phyloP scores from a whole-genome alignment of 1,140 invertebrate genomes.

The Drosophila repletoides region DNA sequence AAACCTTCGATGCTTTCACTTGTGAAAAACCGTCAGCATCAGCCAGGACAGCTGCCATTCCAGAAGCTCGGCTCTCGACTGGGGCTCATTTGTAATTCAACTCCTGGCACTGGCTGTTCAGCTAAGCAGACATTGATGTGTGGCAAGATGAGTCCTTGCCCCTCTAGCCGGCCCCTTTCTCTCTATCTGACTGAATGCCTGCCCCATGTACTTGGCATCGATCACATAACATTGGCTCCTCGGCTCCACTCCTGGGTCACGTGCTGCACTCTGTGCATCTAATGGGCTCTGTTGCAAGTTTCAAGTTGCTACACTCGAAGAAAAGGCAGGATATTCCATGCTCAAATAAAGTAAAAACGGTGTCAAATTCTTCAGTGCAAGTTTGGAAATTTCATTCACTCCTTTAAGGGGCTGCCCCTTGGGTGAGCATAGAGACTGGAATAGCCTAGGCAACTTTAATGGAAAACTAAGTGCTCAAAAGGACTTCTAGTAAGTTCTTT shows the following conservation, averaged over 20 bases:
- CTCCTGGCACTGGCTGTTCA: conserved; percentile 36
- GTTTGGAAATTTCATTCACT: too few species aligned
- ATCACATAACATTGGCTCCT: conserved; percentile 29
- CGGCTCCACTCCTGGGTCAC: conserved; percentile 45
- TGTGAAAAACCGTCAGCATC: conserved; percentile 51
- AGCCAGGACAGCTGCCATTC: conserved; percentile 13
- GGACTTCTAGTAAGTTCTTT: too few species aligned
- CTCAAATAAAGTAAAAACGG: too few species aligned
- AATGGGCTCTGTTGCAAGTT: conserved; percentile 55
- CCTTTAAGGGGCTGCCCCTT: too few species aligned
- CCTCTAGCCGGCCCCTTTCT: too few species aligned
- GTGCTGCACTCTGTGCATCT: conserved; percentile 38
- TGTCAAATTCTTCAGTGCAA: too few species aligned
- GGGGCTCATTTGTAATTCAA: conserved; percentile 71
- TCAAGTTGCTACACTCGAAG: neutral
- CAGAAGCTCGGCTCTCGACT: conserved; percentile 41
- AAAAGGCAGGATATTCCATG: too few species aligned
- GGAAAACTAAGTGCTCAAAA: too few species aligned
- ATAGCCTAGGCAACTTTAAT: too few species aligned
- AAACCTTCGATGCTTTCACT: conserved; percentile 54
- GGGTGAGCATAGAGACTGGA: too few species aligned
- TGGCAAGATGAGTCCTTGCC: conserved; percentile 6
- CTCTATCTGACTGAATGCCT: neutral
- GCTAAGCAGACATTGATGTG: conserved; percentile 56
- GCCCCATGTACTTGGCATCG: conserved; percentile 19